Evolutionary conservation across 2,113 vertebrate species (phyloP).

Genomic region (Hemiprocne comata): DNA sequence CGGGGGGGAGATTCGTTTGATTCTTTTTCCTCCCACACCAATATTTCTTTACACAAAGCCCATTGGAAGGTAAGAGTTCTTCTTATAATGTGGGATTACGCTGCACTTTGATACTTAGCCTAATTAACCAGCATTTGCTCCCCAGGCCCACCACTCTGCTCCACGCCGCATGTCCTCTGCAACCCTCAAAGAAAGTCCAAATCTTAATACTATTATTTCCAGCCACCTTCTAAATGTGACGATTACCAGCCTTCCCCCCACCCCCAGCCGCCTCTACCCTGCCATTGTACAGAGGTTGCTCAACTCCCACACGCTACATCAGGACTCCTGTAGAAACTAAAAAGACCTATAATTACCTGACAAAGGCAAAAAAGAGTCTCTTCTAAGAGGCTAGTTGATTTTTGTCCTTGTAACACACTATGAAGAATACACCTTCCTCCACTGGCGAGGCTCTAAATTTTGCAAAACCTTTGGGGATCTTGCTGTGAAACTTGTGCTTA

Average conservation of each 20-base stretch:
- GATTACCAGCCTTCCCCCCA: constrained; percentile 67
- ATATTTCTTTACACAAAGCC: constrained; percentile 57
- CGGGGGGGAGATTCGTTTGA: background rate
- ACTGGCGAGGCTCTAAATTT: constrained; percentile 70
- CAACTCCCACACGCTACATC: constrained; percentile 80
- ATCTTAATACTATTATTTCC: constrained; percentile 46
- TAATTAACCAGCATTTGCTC: background rate
- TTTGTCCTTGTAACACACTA: constrained; percentile 74
- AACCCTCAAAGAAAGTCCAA: constrained; percentile 44
- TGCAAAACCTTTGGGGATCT: constrained; percentile 77
- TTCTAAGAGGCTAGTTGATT: constrained; percentile 75
- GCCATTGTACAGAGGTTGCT: constrained; percentile 78
- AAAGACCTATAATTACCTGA: constrained; percentile 86
- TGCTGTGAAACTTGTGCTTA: constrained; percentile 74
- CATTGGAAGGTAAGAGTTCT: constrained; percentile 49
- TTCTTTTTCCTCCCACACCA: constrained; percentile 36
- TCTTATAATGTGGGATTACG: background rate
- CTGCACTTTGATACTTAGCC: constrained; percentile 53
- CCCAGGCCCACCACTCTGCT: background rate
- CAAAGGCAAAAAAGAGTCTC: constrained; percentile 77
- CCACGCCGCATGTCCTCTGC: background rate
- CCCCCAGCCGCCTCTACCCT: constrained; percentile 45
- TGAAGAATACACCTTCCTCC: constrained; percentile 70
- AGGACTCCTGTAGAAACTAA: constrained; percentile 74
- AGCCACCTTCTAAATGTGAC: constrained; percentile 62